Base-by-base conservation (phyloP, 2,888 invertebrate genomes). In the Zonitis immaculata region DNA sequence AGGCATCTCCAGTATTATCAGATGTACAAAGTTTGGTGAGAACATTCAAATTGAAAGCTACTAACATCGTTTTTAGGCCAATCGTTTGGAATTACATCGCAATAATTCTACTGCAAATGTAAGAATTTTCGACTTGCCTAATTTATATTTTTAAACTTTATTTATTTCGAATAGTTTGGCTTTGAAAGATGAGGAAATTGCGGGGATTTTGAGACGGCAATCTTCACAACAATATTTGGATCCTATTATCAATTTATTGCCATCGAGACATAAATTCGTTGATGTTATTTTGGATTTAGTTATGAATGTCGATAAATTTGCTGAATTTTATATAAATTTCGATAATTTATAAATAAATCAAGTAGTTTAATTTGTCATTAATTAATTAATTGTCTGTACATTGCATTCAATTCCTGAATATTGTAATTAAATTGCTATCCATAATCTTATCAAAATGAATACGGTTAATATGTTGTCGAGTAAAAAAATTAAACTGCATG, bases 11-110 rank as follows among this genome's bases (percentile, higher is more conserved):
- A 61, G 67, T 61, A 63, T 51, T 71, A 22, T 60, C 66, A n/a
- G 80, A 82, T 65, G 71, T 82, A 0, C 71, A 77, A 28, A 65
- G 76, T 44, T 74, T 88, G 47, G 79, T 86, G 0, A 81, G 80
- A 58, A 86, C 86, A 26, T 86, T 87, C 66, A 82, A 82, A 58
- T 76, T 89, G 44, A 82, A 82, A 61, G 82, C 88, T 1, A 78
- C 84, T 61, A 90, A 89, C 68, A 84, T 90, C 27, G 80, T 83
- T 66, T 87, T 89, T 66, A 87, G 85, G 70, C 85, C 86, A 0
- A 75, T 79, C 11, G 83, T 88, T 64, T 89, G 88, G 88, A 85
- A 79, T 54, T 74, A 88, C 22, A 82, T 89, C 52, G 81, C 84
- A 3, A 76, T 89, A n/a, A 75, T 88, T 35, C 77, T 89, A 35